These are phyloP conservation scores for Drosophila kepulauana DNA, from an alignment of 1,140 invertebrate species.

Conservation along the genomic window DNA sequence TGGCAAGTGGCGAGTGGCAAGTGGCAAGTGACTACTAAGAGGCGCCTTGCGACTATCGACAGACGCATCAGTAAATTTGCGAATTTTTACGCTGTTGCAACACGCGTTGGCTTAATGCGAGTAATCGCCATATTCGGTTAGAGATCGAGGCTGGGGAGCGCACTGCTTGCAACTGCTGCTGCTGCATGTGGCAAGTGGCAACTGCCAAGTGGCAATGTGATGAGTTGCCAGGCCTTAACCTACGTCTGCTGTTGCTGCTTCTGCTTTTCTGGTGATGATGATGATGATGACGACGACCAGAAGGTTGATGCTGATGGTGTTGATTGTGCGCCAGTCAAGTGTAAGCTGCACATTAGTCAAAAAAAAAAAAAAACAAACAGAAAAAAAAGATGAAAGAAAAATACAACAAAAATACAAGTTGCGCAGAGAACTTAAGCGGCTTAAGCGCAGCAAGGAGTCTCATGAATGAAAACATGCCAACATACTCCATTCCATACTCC, in stretches of 20 bases:
- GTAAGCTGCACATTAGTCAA: slow-evolving; percentile 82
- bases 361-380: slow-evolving; percentile 34
- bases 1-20: slow-evolving; percentile 21
- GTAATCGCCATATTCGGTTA: slow-evolving; percentile 46
- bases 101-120: slow-evolving; percentile 71
- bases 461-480: slow-evolving; percentile 70
- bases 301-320: slow-evolving; percentile 69
- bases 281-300: slow-evolving; percentile 21
- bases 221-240: slow-evolving; percentile 46
- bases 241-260: slow-evolving; percentile 16
- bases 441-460: slow-evolving; percentile 55
- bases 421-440: slow-evolving; percentile 72
- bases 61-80: slow-evolving; percentile 72
- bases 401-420: slow-evolving; percentile 31
- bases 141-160: slow-evolving; percentile 7
- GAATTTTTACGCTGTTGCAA: slow-evolving; percentile 74
- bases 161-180: slow-evolving; percentile 2
- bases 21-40: slow-evolving; percentile 28
- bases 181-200: slow-evolving; percentile 11
- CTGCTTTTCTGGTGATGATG: slow-evolving; percentile 42
- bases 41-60: slow-evolving; percentile 57
- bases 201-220: slow-evolving; percentile 58
- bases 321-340: slow-evolving; percentile 83
- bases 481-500: slow-evolving; percentile 6
- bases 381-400: slow-evolving; percentile 27